Evolutionary conservation across 2,113 vertebrate species (phyloP), one percentile per base, ranked within the genome.

Genomic region (Pseudonaja textilis): DNA sequence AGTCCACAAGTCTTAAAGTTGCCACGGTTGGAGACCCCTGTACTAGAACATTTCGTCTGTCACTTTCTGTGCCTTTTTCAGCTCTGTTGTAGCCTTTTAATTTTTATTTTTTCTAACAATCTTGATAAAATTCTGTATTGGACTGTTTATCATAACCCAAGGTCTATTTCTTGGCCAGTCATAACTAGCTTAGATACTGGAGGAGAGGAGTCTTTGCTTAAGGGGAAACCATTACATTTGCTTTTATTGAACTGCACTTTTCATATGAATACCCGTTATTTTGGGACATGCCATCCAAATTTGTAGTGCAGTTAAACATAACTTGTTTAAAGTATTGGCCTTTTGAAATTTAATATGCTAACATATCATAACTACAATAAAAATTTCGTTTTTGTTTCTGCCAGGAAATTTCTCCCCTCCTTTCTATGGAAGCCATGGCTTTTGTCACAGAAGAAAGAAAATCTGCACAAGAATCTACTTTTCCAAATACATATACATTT

Each of bases 371-470:
- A 9, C 74, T 92, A 42, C 29, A 89, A 89, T 59, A 29, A 52
- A 52, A 59, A 45, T 89, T 39, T 26, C 56, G 6, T 54, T 93
- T 90, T 93, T 91, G 25, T 55, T 29, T 81, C 57, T 52, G 85
- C 64, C 96, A 99, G 99, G 98, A 99, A 92, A 98, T 99, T 96
- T 99, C 99, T 94, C 99, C 99, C 25, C 98, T 99, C 42, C 98
- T 99, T 34, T 99, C 99, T 10, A 98, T 99, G 99, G 99, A 99
- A 97, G 99, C 99, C 88, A 99, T 99, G 99, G 98, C 98, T 87
- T 99, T 99, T 97, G 99, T 99, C 87, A 99, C 99, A 50, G 99
- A 99, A 96, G 99, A 99, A 96, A 99, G 97, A 98, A 99, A 98
- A 97, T 97, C 98, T 45, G 98, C 98, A 95, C 99, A 99, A 97